Percentiles rank a stretch among this genome's conserved stretches.
Evolutionary conservation across 2,113 vertebrate species (phyloP).

Genomic region (Psephotus haematonotus): DNA sequence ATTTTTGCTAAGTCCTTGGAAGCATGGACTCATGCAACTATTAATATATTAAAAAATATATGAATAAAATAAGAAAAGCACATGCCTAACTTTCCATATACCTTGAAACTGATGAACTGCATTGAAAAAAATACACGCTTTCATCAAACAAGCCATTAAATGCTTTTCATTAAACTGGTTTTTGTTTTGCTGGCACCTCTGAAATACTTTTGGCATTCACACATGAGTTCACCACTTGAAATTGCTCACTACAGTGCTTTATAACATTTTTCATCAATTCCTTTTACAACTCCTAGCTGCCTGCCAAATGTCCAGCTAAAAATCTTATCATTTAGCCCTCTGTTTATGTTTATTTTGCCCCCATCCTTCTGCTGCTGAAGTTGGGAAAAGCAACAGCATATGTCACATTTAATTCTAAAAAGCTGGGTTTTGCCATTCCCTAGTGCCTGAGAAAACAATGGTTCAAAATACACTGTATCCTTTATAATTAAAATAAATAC

Average conservation of each 20-base stretch:
- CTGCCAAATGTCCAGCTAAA: not conserved
- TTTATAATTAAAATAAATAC: not conserved
- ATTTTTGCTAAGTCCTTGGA: not conserved
- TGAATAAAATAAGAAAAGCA: not conserved
- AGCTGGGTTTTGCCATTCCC: not conserved
- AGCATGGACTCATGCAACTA: not conserved
- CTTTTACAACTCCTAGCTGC: not conserved
- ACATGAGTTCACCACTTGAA: not conserved
- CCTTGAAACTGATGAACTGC: not conserved
- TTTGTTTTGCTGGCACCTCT: not conserved
- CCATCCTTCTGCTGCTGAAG: fast-evolving
- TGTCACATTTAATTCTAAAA: not conserved
- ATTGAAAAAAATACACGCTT: not conserved
- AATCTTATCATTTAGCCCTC: not conserved
- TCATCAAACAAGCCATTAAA: not conserved
- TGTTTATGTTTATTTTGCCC: not conserved
- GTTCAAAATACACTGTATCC: not conserved
- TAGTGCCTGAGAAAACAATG: not conserved
- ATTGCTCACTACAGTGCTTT: not conserved
- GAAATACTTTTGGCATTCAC: not conserved
- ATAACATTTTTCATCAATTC: not conserved
- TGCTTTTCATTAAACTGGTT: not conserved
- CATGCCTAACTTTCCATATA: not conserved
- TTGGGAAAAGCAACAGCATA: not conserved
- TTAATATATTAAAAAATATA: not conserved